Conservation (phyloP, 2,113 vertebrate genomes). For the Puntigrus tetrazona region DNA sequence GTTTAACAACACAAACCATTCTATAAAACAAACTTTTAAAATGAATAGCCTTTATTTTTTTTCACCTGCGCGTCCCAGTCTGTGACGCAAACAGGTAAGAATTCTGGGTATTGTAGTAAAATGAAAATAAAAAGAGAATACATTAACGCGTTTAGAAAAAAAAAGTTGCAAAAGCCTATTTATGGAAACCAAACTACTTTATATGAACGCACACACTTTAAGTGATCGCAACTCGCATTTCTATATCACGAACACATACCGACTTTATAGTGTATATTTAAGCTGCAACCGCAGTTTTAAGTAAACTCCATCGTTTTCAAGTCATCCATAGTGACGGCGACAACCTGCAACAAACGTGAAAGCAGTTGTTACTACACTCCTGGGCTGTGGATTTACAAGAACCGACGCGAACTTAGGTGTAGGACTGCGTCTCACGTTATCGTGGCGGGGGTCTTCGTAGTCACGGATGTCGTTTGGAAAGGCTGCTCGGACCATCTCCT, state of each 20-base stretch:
- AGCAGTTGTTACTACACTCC: neutral
- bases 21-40: neutral
- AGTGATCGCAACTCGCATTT: neutral
- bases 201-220: neutral
- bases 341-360: conserved; percentile 30
- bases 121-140: too few species aligned
- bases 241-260: neutral
- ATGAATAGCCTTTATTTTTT: neutral
- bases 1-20: neutral
- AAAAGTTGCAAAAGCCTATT: neutral
- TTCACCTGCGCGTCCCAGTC: neutral
- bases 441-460: conserved; percentile 65
- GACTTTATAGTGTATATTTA: neutral
- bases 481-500: conserved; percentile 63
- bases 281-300: neutral
- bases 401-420: neutral
- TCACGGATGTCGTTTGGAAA: conserved; percentile 66
- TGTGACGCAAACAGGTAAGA: neutral
- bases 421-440: conserved; percentile 59
- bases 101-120: conserved; percentile 30
- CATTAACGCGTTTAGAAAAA: neutral
- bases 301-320: neutral
- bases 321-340: conserved; percentile 45
- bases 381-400: neutral
- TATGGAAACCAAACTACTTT: neutral